phyloP scores from a whole-genome alignment of 1,140 invertebrate species.

The Gerris buenoi region DNA sequence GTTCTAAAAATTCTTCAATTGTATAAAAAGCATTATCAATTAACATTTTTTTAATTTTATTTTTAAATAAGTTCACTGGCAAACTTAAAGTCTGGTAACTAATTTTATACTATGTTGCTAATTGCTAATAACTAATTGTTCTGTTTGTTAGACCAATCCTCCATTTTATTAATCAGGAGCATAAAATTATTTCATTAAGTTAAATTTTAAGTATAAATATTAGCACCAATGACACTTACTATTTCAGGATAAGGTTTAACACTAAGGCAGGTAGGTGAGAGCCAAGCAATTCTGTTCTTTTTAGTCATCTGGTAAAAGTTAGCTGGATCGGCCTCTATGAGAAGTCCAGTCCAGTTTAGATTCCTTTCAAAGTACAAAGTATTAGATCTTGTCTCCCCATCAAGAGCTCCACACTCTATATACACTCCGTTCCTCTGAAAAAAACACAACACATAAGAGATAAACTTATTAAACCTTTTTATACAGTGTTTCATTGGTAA shows the following conservation, averaged over 20 bases:
- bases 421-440: conserved; percentile 35
- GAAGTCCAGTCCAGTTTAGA: conserved; percentile 33
- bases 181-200: no score
- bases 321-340: conserved; percentile 37
- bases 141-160: no score
- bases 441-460: background rate
- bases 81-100: no score
- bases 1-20: no score
- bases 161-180: no score
- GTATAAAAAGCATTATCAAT: no score
- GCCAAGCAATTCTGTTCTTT: conserved; percentile 31
- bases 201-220: no score
- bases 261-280: conserved; percentile 33
- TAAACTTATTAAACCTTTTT: background rate
- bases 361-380: conserved; percentile 34
- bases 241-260: conserved; percentile 29
- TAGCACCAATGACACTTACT: no score
- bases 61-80: no score
- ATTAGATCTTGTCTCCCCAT: conserved; percentile 37
- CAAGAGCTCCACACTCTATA: conserved; percentile 36
- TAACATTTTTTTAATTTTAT: no score
- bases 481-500: background rate
- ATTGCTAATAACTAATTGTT: no score
- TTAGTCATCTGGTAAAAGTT: conserved; percentile 32
- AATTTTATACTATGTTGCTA: no score